Evolutionary conservation across 2,888 invertebrate genomes (phyloP), one percentile per base, ranked within the genome.

Genomic region (Drosophila pegasa): DNA sequence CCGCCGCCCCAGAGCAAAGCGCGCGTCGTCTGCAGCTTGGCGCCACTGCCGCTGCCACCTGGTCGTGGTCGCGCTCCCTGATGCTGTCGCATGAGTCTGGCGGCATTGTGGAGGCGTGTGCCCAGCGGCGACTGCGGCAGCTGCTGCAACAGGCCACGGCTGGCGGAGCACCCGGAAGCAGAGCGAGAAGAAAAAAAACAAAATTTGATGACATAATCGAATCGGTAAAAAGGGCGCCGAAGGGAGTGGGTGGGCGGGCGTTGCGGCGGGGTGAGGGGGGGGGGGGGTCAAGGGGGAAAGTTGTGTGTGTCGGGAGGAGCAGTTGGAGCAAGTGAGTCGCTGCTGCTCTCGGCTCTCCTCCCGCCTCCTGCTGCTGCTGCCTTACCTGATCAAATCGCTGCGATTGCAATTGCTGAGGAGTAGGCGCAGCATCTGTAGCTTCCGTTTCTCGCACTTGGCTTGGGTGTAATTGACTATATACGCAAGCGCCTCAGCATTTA

Each of bases 351-450:
- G 25, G 10, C n/a, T 8, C 16, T 2, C n/a, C n/a, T 6, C 1
- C 43, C n/a, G 20, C 14, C 16, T 2, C n/a, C n/a, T n/a, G n/a
- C n/a, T n/a, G n/a, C n/a, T 14, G 14, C 14, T 14, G 52, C 9
- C 6, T 55, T 76, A 90, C 89, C 90, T 89, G 67, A 79, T 75
- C 62, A 82, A 58, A 35, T 90, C 88, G 61, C 79, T 75, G 57
- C 85, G 86, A 66, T 74, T 72, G 80, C 89, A 90, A 56, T 89
- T 89, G 64, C 70, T 66, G 18, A 82, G 66, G 22, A 90, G 73
- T 61, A 90, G 74, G 62, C 90, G 89, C 65, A 90, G 85, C 89
- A 90, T 89, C 74, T 70, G 52, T 63, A 52, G 55, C 60, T 68
- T 59, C 48, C 37, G 45, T 65, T 62, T 55, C 54, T 67, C 62